Evolutionary conservation across 2,888 invertebrate genomes (phyloP), one percentile per base, ranked within the genome.

Genomic region (Creontiades dilutus): DNA sequence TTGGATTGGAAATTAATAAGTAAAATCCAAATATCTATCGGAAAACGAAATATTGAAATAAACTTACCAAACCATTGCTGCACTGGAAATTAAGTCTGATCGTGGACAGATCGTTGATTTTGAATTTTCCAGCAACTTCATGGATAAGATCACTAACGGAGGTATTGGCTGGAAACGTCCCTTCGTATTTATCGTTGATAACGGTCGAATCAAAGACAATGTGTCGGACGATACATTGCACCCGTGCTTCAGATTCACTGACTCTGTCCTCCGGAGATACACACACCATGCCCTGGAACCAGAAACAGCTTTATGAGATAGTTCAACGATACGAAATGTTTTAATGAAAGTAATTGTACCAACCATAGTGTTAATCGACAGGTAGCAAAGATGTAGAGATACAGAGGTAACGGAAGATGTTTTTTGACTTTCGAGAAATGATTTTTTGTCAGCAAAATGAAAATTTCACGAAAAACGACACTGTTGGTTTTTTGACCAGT

Each of bases 281-380:
- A 92, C 94, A 94, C 92, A 94, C 94, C 94, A 94, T 94, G 92
- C 93, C 93, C 94, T 94, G 92, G 84, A 93, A 93, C 89, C 91
- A 46, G 23, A 86, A 4, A 37, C 37, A 37, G 7, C 2, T 7
- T 37, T 4, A 37, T 37, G 37, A 37, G 37, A 37, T 4, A 37
- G 37, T 37, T 37, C 2, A 37, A 4, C 37, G 7, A 7, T 4
- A 7, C 7, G 37, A 37, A 37, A 37, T 37, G 37, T 4, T 4
- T 37, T 37, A 37, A 37, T 37, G 7, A 4, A 37, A 37, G 3
- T 37, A 37, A 37, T 37, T 2, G 37, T 37, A 2, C 37, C n/a
- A n/a, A 37, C 37, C 37, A 37, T 4, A 37, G 3, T 37, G 37
- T 37, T 37, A 4, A n/a, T n/a, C n/a, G n/a, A n/a, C n/a, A n/a